Evolutionary conservation across 2,113 vertebrate genomes (phyloP).

Genomic region (Girardinichthys multiradiatus): DNA sequence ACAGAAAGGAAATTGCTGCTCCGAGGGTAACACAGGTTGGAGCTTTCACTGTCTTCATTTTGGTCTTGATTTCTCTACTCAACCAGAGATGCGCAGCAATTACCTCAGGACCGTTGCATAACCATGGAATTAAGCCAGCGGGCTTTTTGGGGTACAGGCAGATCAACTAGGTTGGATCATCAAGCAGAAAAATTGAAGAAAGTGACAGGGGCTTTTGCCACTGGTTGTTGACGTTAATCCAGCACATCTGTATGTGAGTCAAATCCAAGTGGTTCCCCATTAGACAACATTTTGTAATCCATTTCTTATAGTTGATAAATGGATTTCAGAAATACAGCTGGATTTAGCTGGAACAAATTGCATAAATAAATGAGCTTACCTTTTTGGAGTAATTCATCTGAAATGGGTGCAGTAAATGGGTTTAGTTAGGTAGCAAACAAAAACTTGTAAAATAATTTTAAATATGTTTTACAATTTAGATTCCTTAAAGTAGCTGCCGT

Average conservation of each 20-base stretch:
- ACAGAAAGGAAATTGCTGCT: conserved; percentile 23
- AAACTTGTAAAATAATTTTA: too few species aligned
- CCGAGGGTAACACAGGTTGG: conserved; percentile 52
- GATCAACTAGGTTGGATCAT: conserved; percentile 65
- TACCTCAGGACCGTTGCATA: conserved; percentile 61
- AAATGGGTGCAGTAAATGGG: background rate
- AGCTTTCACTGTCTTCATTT: conserved; percentile 40
- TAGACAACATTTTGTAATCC: conserved; percentile 37
- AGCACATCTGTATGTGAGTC: conserved; percentile 44
- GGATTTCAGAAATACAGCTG: background rate
- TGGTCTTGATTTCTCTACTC: conserved; percentile 61
- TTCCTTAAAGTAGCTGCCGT: too few species aligned
- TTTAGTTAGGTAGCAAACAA: background rate
- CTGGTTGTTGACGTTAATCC: conserved; percentile 58
- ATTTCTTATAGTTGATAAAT: conserved; percentile 8
- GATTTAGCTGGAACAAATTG: background rate
- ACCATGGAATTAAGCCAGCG: conserved; percentile 46
- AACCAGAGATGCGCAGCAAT: conserved; percentile 48
- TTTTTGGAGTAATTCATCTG: background rate
- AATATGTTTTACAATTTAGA: too few species aligned
- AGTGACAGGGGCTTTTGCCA: conserved; percentile 62
- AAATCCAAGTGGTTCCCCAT: conserved; percentile 24
- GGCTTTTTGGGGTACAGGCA: conserved; percentile 51
- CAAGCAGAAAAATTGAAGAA: conserved; percentile 65
- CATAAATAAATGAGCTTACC: background rate